These are phyloP conservation scores for Apodemus sylvaticus DNA, from an alignment of 2,113 vertebrate species.

Conservation along the genomic window DNA sequence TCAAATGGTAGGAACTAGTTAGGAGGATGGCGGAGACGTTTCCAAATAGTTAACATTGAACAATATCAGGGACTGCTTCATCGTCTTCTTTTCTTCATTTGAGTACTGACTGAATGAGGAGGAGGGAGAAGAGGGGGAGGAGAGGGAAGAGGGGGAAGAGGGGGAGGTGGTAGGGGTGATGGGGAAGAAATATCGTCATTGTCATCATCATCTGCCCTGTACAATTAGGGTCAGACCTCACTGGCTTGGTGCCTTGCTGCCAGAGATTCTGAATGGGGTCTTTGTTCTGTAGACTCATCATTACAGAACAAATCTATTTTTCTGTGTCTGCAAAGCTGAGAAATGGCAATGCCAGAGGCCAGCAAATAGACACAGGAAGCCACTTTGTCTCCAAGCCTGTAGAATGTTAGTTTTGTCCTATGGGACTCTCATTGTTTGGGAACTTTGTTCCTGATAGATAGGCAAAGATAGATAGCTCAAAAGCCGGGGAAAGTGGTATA, in stretches of 20 bases:
- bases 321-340: slow-evolving; percentile 13
- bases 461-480: neutral
- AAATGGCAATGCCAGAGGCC: slow-evolving; percentile 2
- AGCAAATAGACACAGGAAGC: neutral
- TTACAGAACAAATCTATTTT: slow-evolving; percentile 34
- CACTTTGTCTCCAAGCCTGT: slow-evolving; percentile 1
- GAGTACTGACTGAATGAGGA: slow-evolving; percentile 3
- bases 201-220: slow-evolving; percentile 3
- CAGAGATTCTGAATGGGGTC: slow-evolving; percentile 29
- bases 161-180: neutral
- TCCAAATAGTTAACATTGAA: neutral
- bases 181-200: neutral
- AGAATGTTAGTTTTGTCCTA: neutral
- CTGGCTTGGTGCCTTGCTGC: slow-evolving; percentile 39
- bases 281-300: slow-evolving; percentile 4
- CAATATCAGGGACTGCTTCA: neutral
- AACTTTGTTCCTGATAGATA: neutral
- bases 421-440: neutral
- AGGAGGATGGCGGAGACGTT: neutral
- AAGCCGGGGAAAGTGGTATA: neutral
- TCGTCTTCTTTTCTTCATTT: slow-evolving; percentile 61
- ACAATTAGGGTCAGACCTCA: slow-evolving; percentile 39
- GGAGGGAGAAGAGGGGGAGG: too few species aligned
- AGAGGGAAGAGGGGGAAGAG: neutral
- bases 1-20: neutral